phyloP scores from a whole-genome alignment of 2,113 vertebrate genomes.

The Petaurus breviceps region DNA sequence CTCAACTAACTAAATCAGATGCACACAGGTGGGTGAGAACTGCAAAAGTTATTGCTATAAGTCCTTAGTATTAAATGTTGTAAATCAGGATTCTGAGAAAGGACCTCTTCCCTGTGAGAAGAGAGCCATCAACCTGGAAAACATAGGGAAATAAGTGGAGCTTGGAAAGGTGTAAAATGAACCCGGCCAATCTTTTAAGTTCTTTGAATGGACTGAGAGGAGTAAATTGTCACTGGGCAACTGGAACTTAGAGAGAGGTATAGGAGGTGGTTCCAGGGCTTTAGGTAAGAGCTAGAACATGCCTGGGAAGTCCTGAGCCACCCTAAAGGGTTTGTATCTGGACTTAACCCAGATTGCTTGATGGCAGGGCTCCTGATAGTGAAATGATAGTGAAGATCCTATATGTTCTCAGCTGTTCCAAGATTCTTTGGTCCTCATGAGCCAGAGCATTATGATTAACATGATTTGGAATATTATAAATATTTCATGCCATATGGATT shows the following conservation, averaged over 20 bases:
- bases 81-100: background rate
- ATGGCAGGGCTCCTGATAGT: constrained; percentile 29
- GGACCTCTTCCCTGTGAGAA: background rate
- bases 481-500: background rate
- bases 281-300: constrained; percentile 33
- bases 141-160: background rate
- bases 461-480: constrained; percentile 6
- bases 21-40: background rate
- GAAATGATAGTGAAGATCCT: background rate
- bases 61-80: background rate
- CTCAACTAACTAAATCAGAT: background rate
- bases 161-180: background rate
- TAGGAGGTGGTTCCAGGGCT: background rate
- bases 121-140: background rate
- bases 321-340: constrained; percentile 15
- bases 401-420: background rate
- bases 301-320: background rate
- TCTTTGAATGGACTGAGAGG: background rate
- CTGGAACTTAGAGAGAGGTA: background rate
- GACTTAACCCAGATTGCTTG: background rate
- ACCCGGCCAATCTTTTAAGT: background rate
- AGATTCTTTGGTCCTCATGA: constrained; percentile 10
- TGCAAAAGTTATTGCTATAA: background rate
- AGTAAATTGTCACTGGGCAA: background rate
- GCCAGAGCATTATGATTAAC: background rate